Evolutionary conservation across 1,140 invertebrate genomes (phyloP).

Genomic region (Tenebrio molitor): DNA sequence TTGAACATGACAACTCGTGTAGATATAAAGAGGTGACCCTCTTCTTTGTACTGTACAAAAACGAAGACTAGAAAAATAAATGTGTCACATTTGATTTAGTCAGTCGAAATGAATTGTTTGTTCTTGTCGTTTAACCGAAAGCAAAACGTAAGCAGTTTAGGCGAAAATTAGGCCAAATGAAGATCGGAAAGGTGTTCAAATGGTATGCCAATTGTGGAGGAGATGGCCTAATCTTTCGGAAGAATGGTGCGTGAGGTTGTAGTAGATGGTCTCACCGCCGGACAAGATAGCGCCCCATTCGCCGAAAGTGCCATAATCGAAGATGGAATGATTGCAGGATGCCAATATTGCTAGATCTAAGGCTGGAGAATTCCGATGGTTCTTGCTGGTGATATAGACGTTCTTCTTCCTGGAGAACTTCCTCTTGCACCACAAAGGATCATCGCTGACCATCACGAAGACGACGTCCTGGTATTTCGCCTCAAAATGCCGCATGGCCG

Average conservation of each 20-base stretch:
- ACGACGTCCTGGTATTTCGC: constrained; percentile 69
- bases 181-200: constrained; percentile 37
- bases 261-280: constrained; percentile 73
- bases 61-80: constrained; percentile 39
- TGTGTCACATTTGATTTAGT: constrained; percentile 25
- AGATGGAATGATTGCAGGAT: constrained; percentile 77
- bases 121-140: constrained; percentile 1
- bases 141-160: background rate
- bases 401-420: constrained; percentile 67
- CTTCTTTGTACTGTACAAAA: constrained; percentile 23
- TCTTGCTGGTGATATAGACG: constrained; percentile 69
- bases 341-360: constrained; percentile 76
- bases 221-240: constrained; percentile 70
- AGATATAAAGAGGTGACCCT: constrained; percentile 17
- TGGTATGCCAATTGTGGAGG: constrained; percentile 71
- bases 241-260: constrained; percentile 72
- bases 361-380: constrained; percentile 67
- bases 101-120: constrained; percentile 40
- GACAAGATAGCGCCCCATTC: constrained; percentile 78
- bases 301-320: constrained; percentile 79
- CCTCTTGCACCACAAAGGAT: constrained; percentile 73
- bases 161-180: constrained; percentile 29
- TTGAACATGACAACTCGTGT: constrained; percentile 2
- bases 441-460: constrained; percentile 76
- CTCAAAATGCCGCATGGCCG: constrained; percentile 72